phyloP scores from a whole-genome alignment of 2,888 invertebrate species.

The Netelia melanura region DNA sequence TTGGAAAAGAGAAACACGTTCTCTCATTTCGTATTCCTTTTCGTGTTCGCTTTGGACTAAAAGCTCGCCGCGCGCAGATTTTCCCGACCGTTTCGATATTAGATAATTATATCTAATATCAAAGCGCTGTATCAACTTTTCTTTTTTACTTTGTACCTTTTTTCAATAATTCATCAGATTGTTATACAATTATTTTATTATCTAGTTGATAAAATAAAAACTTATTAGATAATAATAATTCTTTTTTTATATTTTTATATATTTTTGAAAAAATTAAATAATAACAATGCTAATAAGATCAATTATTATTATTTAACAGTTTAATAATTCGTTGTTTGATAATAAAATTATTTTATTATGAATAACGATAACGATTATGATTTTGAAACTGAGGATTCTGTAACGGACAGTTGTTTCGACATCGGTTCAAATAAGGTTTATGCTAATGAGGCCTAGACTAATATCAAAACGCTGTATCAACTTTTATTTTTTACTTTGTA shows the following conservation, averaged over 20 bases:
- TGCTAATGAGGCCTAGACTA: too few relatives aligned
- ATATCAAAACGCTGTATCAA: not conserved
- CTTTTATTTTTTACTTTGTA: too few relatives aligned
- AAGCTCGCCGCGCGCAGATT: conserved; percentile 12
- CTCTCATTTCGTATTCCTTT: conserved; percentile 36
- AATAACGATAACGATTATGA: conserved; percentile 12
- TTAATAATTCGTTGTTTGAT: not conserved
- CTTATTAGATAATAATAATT: not conserved
- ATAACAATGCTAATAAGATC: too few relatives aligned
- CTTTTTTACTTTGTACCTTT: not conserved
- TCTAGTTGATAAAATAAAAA: not conserved
- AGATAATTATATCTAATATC: not conserved
- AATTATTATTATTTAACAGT: not conserved
- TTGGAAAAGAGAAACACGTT: conserved; percentile 16
- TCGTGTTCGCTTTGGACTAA: conserved; percentile 21
- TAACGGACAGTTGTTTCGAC: too few relatives aligned
- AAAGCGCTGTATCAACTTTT: not conserved
- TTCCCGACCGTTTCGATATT: conserved; percentile 10
- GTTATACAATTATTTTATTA: not conserved
- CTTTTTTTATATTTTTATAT: too few relatives aligned
- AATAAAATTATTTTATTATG: not conserved
- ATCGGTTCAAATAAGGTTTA: too few relatives aligned
- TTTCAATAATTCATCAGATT: not conserved
- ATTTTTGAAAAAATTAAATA: not conserved
- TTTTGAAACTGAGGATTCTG: not conserved